Evolutionary conservation across 2,888 invertebrate species (phyloP), one percentile per base, ranked within the genome.

Genomic region (Callyntrura guangdongensis): DNA sequence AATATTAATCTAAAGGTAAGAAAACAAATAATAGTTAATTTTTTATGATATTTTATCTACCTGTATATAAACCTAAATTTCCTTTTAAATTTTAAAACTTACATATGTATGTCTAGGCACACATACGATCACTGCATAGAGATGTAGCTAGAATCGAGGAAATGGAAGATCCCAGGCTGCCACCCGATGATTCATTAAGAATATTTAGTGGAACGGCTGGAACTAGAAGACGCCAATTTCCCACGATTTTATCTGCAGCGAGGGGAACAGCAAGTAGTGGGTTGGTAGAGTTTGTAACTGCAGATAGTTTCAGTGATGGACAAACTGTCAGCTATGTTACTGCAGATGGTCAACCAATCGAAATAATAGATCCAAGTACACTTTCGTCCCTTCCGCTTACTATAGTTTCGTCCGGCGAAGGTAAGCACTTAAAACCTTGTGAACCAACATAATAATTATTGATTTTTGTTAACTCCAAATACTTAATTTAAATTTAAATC

Each of bases 81-180:
- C 27, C 22, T 56, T 12, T 36, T 79, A 77, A 59, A 27, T 27
- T 25, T 56, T 36, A 47, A 20, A 22, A 45, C 36, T 3, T 11
- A n/a, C n/a, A n/a, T n/a, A n/a, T n/a, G n/a, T n/a, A 45, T 45
- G 14, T 17, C 6, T 45, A 93, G 92, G 96, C 96, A 3, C 97
- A 97, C 94, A 96, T 97, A 94, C 96, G 96, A 94, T 95, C 96
- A 17, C 95, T 96, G 94, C 97, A 97, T 94, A 96, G 96, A 94
- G 95, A 96, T 85, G 96, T 96, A 93, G 97, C 97, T 0, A 95
- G 96, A 81, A 97, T 97, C 95, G 97, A 94, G 77, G 94, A 94
- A 91, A 93, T 93, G 92, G 94, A 94, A 56, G 93, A 93, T 77
- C 92, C 93, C 5, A 22, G 92, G 12, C 83, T 92, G 25, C 92